Evolutionary conservation across 2,888 invertebrate genomes (phyloP).

Genomic region (Temnothorax ravouxi): DNA sequence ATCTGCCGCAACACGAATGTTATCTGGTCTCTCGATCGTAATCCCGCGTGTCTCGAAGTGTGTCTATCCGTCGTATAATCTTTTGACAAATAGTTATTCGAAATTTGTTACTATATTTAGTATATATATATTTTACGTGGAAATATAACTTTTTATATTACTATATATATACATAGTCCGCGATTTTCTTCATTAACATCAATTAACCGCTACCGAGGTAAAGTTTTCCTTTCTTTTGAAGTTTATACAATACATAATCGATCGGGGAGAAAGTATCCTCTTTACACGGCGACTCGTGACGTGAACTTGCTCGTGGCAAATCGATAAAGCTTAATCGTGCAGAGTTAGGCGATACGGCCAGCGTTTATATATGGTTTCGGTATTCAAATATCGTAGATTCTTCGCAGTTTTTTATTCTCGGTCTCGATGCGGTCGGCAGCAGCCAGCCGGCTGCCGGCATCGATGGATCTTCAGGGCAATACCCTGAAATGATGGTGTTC

Average conservation of each 20-base stretch:
- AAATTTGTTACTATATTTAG: too few relatives aligned
- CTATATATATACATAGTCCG: background rate
- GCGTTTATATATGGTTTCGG: conserved; percentile 1
- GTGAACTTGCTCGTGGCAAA: background rate
- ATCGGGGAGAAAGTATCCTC: background rate
- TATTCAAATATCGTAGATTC: background rate
- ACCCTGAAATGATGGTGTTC: conserved; percentile 48
- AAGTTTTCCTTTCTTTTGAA: background rate
- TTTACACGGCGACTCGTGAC: background rate
- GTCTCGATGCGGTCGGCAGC: background rate
- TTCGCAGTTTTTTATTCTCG: conserved; percentile 8
- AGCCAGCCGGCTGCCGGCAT: background rate
- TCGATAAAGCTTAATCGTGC: conserved; percentile 1
- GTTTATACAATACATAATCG: background rate
- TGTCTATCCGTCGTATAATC: background rate
- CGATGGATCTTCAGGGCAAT: conserved; percentile 48
- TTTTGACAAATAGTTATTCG: too few relatives aligned
- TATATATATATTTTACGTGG: too few relatives aligned
- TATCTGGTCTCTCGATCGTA: conserved; percentile 11
- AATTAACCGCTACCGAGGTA: background rate
- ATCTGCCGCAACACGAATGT: background rate
- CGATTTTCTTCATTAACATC: background rate
- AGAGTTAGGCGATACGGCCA: background rate
- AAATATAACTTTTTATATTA: too few relatives aligned
- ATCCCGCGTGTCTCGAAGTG: background rate